phyloP scores from a whole-genome alignment of 2,113 vertebrate species.

The Antennarius striatus region DNA sequence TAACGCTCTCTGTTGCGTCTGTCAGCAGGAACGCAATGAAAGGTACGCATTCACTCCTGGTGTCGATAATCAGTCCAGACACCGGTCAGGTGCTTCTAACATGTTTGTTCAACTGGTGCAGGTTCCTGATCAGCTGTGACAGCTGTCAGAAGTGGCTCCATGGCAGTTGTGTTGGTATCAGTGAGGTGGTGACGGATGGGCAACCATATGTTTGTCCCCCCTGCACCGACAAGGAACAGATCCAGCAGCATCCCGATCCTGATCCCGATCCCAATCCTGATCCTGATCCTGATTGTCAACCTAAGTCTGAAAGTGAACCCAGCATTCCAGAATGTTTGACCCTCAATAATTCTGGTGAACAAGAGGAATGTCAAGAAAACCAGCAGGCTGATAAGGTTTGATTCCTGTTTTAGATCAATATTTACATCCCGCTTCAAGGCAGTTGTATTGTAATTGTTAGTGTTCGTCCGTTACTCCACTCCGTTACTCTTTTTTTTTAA shows the following conservation, averaged over 20 bases:
- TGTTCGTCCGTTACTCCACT: too few relatives aligned
- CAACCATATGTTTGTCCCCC: constrained; percentile 89
- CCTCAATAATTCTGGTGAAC: constrained; percentile 74
- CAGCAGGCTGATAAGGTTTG: constrained; percentile 84
- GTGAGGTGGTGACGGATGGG: constrained; percentile 85
- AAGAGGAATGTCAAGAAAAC: constrained; percentile 82
- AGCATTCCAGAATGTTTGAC: constrained; percentile 68
- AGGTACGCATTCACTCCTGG: constrained; percentile 75
- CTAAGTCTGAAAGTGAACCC: constrained; percentile 28
- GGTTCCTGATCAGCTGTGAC: constrained; percentile 96
- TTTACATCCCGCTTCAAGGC: too few relatives aligned
- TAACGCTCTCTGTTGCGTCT: constrained; percentile 86
- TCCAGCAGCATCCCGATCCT: constrained; percentile 56
- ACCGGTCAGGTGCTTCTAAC: constrained; percentile 25
- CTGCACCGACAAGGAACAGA: constrained; percentile 83
- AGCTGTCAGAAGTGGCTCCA: constrained; percentile 94
- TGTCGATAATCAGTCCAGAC: constrained; percentile 8
- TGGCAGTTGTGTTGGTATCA: constrained; percentile 90
- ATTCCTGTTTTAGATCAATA: constrained; percentile 32
- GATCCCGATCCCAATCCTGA: constrained; percentile 24
- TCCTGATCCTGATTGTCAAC: constrained; percentile 47
- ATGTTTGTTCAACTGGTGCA: constrained; percentile 55
- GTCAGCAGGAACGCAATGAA: constrained; percentile 88
- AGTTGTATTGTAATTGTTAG: too few relatives aligned
- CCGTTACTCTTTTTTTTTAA: too few relatives aligned